Conservation (phyloP, 2,113 vertebrate species). For the Leptosomus discolor region DNA sequence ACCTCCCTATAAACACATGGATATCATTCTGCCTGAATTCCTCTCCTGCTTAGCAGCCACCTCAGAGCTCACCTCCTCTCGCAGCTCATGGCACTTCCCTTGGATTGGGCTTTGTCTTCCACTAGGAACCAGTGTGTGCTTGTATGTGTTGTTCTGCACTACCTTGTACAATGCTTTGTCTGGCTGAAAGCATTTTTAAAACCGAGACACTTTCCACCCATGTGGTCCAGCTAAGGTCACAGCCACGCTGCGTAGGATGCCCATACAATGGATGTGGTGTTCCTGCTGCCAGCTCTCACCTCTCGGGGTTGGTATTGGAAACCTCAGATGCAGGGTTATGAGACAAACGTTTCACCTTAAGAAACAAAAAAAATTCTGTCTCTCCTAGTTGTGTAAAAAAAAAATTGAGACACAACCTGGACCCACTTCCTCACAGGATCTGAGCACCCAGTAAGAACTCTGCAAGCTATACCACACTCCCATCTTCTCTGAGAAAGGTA, state of each 20-base stretch:
- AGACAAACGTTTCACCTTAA: background rate
- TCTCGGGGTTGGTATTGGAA: background rate
- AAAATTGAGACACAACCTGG: fast-evolving
- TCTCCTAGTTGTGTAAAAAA: background rate
- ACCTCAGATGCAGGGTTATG: background rate
- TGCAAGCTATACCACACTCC: background rate
- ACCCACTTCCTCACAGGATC: background rate
- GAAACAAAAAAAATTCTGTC: background rate
- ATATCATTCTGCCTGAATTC: background rate
- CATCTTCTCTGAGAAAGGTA: fast-evolving
- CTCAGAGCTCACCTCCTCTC: background rate
- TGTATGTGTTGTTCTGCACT: background rate
- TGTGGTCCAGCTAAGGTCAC: background rate
- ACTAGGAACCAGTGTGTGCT: background rate
- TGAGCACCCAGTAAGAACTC: background rate
- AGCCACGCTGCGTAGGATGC: background rate
- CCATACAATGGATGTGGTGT: background rate
- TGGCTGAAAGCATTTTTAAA: background rate
- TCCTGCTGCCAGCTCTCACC: background rate
- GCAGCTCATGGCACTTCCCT: background rate
- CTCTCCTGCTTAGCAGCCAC: background rate
- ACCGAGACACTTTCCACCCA: background rate
- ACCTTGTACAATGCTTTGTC: background rate
- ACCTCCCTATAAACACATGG: background rate
- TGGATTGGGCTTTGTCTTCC: background rate